Conservation (phyloP, 2,113 vertebrate genomes). For the Hystrix cristata region DNA sequence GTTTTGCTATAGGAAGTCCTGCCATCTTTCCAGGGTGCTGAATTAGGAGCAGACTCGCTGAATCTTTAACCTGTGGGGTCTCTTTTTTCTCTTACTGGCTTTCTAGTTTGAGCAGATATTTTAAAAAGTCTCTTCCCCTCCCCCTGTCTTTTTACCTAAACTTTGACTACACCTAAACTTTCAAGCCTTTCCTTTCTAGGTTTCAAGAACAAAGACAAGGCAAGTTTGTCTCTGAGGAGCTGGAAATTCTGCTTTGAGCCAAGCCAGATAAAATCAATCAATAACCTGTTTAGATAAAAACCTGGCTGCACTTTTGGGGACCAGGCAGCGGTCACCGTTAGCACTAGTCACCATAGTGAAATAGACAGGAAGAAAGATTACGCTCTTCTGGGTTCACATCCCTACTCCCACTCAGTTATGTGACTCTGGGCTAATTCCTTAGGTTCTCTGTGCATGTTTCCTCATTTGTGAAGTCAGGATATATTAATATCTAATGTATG, state of each 20-base stretch:
- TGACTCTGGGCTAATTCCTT: background rate
- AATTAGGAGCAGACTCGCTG: background rate
- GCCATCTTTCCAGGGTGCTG: background rate
- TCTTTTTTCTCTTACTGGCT: background rate
- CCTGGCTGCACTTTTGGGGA: background rate
- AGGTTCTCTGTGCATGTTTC: background rate
- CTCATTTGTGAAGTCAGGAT: background rate
- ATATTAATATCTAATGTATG: background rate
- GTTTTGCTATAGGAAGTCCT: background rate
- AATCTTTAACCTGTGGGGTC: background rate
- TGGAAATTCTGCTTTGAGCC: background rate
- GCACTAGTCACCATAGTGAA: background rate
- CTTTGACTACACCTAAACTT: background rate
- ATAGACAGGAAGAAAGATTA: background rate
- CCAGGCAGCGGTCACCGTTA: background rate
- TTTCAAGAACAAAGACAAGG: background rate
- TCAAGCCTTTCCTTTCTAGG: background rate
- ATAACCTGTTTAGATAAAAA: background rate
- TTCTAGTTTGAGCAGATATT: background rate
- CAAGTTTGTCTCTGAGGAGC: accelerated
- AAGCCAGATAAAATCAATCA: background rate
- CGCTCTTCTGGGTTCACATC: background rate
- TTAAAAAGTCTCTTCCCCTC: background rate
- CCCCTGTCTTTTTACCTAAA: background rate
- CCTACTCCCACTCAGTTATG: background rate